Evolutionary conservation across 1,140 invertebrate species (phyloP).

Genomic region (Lucilia sericata): DNA sequence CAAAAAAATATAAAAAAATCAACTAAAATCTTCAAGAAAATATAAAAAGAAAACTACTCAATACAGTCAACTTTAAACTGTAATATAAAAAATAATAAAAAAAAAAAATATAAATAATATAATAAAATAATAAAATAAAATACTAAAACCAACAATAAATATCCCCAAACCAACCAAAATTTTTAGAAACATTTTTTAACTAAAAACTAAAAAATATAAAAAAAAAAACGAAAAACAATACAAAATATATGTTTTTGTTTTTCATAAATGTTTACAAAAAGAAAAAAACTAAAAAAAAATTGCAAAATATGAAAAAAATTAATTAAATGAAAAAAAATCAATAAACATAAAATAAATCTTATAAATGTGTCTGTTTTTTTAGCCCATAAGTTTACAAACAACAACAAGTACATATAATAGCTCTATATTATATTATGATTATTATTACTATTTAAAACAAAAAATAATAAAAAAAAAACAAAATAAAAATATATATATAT

Average conservation of each 20-base stretch:
- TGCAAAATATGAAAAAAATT: constrained; percentile 39
- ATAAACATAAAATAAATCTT: constrained; percentile 38
- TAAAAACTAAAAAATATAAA: constrained; percentile 34
- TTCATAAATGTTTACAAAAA: constrained; percentile 35
- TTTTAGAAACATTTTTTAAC: constrained; percentile 45
- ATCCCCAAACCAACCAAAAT: constrained; percentile 39
- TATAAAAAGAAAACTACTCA: constrained; percentile 36
- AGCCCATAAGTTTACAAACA: constrained; percentile 44
- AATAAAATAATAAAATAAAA: constrained; percentile 17
- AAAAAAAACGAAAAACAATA: constrained; percentile 30
- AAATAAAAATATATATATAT: not conserved
- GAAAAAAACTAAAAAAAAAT: not conserved
- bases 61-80: constrained; percentile 35
- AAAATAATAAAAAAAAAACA: too few relatives aligned
- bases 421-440: constrained; percentile 9
- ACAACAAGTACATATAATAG: not conserved
- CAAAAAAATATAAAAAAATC: constrained; percentile 40
- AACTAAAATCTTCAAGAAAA: constrained; percentile 9
- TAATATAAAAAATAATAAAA: constrained; percentile 35
- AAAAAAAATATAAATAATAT: not conserved
- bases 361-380: constrained; percentile 45
- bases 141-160: constrained; percentile 24
- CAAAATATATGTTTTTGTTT: constrained; percentile 18
- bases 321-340: constrained; percentile 36
- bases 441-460: too few relatives aligned